A percentile compares a stretch with the other conserved stretches of the same genome.
These are phyloP conservation scores for Schrankia costaestrigalis DNA, from an alignment of 2,888 invertebrate species.

Conservation along the genomic window DNA sequence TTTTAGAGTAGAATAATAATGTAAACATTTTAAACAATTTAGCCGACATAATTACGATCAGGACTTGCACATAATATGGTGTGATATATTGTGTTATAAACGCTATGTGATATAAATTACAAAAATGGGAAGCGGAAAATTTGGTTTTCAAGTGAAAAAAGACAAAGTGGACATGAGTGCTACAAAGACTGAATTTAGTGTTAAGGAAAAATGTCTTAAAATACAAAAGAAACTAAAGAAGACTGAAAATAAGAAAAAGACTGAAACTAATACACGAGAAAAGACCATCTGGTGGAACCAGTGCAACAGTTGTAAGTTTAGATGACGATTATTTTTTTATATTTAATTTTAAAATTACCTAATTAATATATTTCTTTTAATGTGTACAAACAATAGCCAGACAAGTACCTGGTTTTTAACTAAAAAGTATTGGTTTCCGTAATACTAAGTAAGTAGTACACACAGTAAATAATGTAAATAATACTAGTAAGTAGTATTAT, in stretches of 20 bases:
- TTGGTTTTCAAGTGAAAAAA: conserved; percentile 63
- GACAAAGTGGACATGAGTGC: conserved; percentile 62
- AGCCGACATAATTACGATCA: conserved; percentile 39
- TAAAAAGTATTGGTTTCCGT: too few species aligned
- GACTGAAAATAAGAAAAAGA: conserved; percentile 76
- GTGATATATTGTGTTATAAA: conserved; percentile 29
- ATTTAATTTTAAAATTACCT: neutral
- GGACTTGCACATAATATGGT: conserved; percentile 42
- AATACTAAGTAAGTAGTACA: too few species aligned
- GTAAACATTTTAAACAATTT: conserved; percentile 46
- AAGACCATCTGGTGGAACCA: conserved; percentile 79
- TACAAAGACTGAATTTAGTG: conserved; percentile 71
- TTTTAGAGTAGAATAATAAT: conserved; percentile 45
- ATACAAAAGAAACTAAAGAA: conserved; percentile 74
- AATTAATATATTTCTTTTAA: neutral
- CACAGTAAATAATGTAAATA: too few species aligned
- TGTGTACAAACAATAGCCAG: too few species aligned
- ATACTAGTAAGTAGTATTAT: too few species aligned
- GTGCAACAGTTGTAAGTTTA: conserved; percentile 71
- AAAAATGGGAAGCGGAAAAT: conserved; percentile 75
- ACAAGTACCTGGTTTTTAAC: too few species aligned
- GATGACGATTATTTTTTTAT: conserved; percentile 8
- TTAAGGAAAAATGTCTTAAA: conserved; percentile 72
- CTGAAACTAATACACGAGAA: conserved; percentile 61
- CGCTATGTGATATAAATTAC: conserved; percentile 46